phyloP scores from a whole-genome alignment of 2,797 vertebrate species.

The Helicolenus hilgendorfi region DNA sequence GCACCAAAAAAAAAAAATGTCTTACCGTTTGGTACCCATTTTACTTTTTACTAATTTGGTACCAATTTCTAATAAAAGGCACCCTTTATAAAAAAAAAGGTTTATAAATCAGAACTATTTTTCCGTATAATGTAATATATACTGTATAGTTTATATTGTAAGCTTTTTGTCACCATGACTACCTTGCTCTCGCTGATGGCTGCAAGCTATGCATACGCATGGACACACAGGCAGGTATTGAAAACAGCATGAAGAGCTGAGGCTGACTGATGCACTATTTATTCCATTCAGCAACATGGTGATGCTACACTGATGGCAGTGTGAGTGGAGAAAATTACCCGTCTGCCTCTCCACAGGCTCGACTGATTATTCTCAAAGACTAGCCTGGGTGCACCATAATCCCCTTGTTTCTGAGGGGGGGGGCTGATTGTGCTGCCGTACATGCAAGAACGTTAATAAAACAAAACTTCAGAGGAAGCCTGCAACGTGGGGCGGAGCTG shows the following conservation, averaged over 20 bases:
- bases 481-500: constrained; percentile 30
- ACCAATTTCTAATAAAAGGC: neutral
- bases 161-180: neutral
- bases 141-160: neutral
- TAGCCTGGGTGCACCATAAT: constrained; percentile 74
- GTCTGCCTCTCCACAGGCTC: constrained; percentile 74
- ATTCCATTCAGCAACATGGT: constrained; percentile 59
- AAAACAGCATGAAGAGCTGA: constrained; percentile 49
- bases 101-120: neutral
- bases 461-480: constrained; percentile 71
- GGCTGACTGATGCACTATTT: constrained; percentile 62
- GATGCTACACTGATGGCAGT: constrained; percentile 69
- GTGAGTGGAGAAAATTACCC: constrained; percentile 73
- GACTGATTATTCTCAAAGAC: constrained; percentile 84
- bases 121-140: neutral
- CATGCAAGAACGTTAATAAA: constrained; percentile 80
- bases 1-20: neutral
- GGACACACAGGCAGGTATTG: constrained; percentile 32
- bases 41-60: neutral
- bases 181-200: constrained; percentile 22
- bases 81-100: neutral
- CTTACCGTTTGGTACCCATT: neutral
- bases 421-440: constrained; percentile 68
- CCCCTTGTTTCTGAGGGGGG: constrained; percentile 75
- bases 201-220: constrained; percentile 43